Conservation (phyloP, 1,140 invertebrate species). For the Latrodectus geometricus region DNA sequence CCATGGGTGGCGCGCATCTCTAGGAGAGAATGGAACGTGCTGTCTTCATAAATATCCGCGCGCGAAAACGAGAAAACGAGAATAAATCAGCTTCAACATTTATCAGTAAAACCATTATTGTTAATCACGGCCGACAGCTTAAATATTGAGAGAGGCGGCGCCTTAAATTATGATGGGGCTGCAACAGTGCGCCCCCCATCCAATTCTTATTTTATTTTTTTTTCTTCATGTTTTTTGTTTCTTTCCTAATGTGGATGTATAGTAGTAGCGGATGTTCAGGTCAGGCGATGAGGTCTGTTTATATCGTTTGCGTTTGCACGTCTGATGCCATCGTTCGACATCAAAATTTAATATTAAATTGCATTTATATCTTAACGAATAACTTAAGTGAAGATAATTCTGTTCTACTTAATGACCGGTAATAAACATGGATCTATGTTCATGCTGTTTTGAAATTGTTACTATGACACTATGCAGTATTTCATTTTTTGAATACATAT, state of each 20-base stretch:
- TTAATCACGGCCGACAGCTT: conserved; percentile 53
- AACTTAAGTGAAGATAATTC: too few relatives aligned
- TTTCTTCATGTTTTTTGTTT: too few relatives aligned
- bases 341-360: too few relatives aligned
- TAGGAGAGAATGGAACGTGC: neutral
- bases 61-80: neutral
- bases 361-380: too few relatives aligned
- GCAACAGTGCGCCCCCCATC: neutral
- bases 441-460: too few relatives aligned
- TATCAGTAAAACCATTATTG: conserved; percentile 48
- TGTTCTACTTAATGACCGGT: too few relatives aligned
- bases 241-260: too few relatives aligned
- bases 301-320: neutral
- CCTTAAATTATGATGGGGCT: conserved; percentile 45
- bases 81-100: conserved; percentile 54
- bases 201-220: too few relatives aligned
- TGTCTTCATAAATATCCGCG: conserved; percentile 38
- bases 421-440: too few relatives aligned
- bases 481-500: too few relatives aligned
- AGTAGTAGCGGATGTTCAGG: too few relatives aligned
- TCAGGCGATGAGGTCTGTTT: neutral
- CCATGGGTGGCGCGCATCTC: conserved; percentile 12
- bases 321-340: neutral
- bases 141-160: conserved; percentile 50
- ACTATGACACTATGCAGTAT: too few relatives aligned